These are phyloP conservation scores for Rhynchomys soricoides DNA, from an alignment of 2,113 vertebrate species.

Conservation along the genomic window DNA sequence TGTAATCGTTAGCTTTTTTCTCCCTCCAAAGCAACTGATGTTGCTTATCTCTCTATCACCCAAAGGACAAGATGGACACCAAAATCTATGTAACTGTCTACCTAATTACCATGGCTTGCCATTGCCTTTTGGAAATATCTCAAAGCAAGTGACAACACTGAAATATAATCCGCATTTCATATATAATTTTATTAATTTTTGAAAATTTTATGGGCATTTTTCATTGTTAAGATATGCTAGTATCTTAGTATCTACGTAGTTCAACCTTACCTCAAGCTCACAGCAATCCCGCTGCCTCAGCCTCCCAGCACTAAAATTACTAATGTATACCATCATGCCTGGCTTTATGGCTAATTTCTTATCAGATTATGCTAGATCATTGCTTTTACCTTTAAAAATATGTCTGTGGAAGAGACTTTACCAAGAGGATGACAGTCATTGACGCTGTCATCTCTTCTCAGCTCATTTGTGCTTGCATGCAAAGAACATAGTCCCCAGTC, in stretches of 20 bases:
- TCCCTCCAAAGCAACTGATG: not conserved
- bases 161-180: constrained; percentile 11
- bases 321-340: not conserved
- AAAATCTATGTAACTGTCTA: not conserved
- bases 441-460: not conserved
- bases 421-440: not conserved
- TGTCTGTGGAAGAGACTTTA: not conserved
- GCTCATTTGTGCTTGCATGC: not conserved
- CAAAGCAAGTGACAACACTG: not conserved
- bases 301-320: not conserved
- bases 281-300: not conserved
- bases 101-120: not conserved
- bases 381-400: not conserved
- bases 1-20: not conserved
- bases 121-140: not conserved
- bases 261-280: not conserved
- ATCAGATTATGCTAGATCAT: not conserved
- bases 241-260: no score
- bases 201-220: not conserved
- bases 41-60: not conserved
- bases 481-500: not conserved
- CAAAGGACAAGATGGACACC: not conserved
- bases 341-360: not conserved
- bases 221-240: not conserved
- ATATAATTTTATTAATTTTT: constrained; percentile 11